A percentile compares a stretch with the other conserved stretches of the same genome.
phyloP scores from a whole-genome alignment of 2,888 invertebrate species.

The Antheraea assamensis region DNA sequence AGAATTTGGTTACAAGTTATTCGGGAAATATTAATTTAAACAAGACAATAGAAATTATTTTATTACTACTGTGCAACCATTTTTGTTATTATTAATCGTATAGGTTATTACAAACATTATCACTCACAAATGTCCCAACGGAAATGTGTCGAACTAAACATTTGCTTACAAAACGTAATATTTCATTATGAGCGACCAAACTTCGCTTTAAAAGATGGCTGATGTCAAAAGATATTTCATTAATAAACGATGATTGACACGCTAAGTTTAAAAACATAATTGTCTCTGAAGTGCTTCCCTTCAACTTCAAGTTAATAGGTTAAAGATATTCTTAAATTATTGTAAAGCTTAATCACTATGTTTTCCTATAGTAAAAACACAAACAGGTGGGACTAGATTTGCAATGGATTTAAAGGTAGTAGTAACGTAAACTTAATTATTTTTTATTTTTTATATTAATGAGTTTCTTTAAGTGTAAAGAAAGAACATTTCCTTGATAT shows the following conservation, averaged over 20 bases:
- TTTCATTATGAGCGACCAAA: background rate
- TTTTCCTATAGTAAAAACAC: background rate
- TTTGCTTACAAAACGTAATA: background rate
- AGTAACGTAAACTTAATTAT: too few relatives aligned
- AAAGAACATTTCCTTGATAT: too few relatives aligned
- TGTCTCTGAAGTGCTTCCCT: background rate
- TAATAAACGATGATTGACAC: background rate
- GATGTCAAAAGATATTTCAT: background rate
- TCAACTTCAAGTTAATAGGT: background rate
- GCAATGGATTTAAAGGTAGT: too few relatives aligned
- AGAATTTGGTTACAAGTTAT: background rate
- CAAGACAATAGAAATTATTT: background rate
- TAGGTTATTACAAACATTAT: too few relatives aligned
- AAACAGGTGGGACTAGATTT: background rate
- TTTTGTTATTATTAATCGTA: too few relatives aligned
- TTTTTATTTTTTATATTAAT: too few relatives aligned
- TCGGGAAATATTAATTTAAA: slow-evolving; percentile 1
- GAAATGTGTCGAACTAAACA: background rate
- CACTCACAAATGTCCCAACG: too few relatives aligned
- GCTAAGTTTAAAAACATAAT: background rate
- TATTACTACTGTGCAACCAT: too few relatives aligned
- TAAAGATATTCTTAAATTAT: background rate
- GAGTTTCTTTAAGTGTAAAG: too few relatives aligned
- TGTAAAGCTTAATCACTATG: background rate
- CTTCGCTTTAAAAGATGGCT: background rate